Percentiles rank a stretch among this genome's conserved stretches.
Evolutionary conservation across 2,797 vertebrate species (phyloP).

Genomic region (Acropternis orthonyx): DNA sequence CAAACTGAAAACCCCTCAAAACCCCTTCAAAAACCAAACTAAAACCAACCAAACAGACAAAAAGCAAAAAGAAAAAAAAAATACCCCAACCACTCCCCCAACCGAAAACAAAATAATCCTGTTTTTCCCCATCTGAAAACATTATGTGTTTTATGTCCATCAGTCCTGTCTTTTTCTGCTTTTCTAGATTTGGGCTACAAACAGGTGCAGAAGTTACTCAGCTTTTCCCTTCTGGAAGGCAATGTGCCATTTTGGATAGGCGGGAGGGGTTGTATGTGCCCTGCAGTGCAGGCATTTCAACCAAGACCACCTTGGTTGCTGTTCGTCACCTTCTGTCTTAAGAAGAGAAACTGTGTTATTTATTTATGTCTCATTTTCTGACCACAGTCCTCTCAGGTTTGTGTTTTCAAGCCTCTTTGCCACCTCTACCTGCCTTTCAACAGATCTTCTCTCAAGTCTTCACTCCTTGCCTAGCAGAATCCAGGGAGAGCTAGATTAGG

Average conservation of each 20-base stretch:
- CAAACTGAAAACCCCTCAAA: background rate
- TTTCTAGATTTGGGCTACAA: background rate
- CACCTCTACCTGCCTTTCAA: background rate
- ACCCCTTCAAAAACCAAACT: background rate
- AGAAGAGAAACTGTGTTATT: background rate
- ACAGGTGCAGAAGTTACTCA: background rate
- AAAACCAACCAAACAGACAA: accelerated
- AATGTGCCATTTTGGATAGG: background rate
- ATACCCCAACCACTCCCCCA: background rate
- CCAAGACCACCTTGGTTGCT: background rate
- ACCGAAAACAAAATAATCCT: background rate
- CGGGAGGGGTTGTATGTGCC: background rate
- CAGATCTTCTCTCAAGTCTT: background rate
- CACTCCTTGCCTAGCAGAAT: background rate
- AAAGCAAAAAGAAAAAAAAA: background rate
- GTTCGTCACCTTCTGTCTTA: background rate
- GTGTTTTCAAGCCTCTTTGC: background rate
- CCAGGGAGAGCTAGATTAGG: background rate
- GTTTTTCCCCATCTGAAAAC: background rate
- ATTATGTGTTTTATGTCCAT: background rate
- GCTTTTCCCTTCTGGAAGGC: background rate
- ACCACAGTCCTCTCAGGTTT: background rate
- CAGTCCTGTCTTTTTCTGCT: background rate
- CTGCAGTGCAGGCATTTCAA: background rate
- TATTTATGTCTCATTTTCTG: background rate